phyloP scores from a whole-genome alignment of 2,113 vertebrate genomes.

The Anolis sagrei region DNA sequence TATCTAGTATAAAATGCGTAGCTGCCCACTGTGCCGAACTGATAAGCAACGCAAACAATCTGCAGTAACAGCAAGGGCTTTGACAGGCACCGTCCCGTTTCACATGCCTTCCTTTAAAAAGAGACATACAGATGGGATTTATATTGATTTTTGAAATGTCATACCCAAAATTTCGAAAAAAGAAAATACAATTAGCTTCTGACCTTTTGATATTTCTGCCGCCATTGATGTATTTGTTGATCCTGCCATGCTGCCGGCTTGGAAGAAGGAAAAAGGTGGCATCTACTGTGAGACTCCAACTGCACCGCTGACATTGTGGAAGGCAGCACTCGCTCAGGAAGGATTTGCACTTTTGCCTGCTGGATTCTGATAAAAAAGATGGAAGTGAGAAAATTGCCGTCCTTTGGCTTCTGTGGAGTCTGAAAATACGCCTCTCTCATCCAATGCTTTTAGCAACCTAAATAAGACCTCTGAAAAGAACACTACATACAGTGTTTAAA shows the following conservation, averaged over 20 bases:
- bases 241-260: constrained; percentile 77
- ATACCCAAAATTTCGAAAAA: background rate
- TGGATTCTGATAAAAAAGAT: constrained; percentile 81
- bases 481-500: accelerated
- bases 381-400: background rate
- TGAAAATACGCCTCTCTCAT: background rate
- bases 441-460: background rate
- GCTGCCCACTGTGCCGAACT: background rate
- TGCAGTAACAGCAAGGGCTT: background rate
- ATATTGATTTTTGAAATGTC: background rate
- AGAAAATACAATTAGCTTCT: constrained; percentile 35
- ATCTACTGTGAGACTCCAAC: constrained; percentile 82
- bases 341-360: constrained; percentile 95
- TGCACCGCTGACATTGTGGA: constrained; percentile 90
- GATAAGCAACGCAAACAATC: constrained; percentile 10
- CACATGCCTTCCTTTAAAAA: background rate
- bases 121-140: background rate
- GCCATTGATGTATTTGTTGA: constrained; percentile 81
- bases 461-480: background rate
- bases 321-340: constrained; percentile 91
- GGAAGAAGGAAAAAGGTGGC: constrained; percentile 80
- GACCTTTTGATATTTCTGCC: constrained; percentile 91
- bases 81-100: background rate
- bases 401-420: background rate
- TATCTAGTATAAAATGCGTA: background rate